Evolutionary conservation across 2,888 invertebrate species (phyloP), one percentile per base, ranked within the genome.

Genomic region (Venusia cambrica): DNA sequence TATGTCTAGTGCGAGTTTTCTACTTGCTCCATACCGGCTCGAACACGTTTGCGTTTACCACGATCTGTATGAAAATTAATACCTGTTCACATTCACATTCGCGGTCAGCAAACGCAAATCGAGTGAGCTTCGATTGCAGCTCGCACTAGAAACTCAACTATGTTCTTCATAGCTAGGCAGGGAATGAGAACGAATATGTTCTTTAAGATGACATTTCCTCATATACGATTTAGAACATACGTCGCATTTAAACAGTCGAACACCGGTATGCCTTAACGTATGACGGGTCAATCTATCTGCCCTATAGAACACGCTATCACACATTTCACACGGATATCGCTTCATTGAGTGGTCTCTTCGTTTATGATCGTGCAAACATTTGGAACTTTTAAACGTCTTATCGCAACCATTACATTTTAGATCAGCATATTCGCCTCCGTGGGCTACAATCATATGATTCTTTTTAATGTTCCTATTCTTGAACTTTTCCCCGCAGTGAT

Each of bases 241-340:
- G 0, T 28, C 38, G 19, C 48, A 48, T 9, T 34, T 29, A 8
- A 35, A 48, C 8, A 17, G 16, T 4, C 22, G 13, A 5, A 28
- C 4, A 1, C 40, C 40, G 4, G 42, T 19, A 6, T 48, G 48
- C 18, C 13, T 21, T 18, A 30, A 4, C 16, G 18, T 16, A 26
- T 45, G 37, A 0, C 20, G 17, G n/a, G 20, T 34, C 5, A 39
- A 8, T 2, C 25, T 5, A 4, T 26, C 26, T 2, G 8, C 2
- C 4, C 26, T 21, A 6, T 63, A 73, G 24, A 78, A 81, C 5
- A 52, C 60, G 45, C 67, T 69, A 1, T 70, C 64, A 26, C 81
- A 81, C 1, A 55, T 37, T 0, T 57, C 37, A 27, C 81, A 83
- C 26, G 63, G 66, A n/a, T 70, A 68, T 0, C 21, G 19, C 6